Conservation (phyloP, 2,113 vertebrate species). For the Trachemys scripta region DNA sequence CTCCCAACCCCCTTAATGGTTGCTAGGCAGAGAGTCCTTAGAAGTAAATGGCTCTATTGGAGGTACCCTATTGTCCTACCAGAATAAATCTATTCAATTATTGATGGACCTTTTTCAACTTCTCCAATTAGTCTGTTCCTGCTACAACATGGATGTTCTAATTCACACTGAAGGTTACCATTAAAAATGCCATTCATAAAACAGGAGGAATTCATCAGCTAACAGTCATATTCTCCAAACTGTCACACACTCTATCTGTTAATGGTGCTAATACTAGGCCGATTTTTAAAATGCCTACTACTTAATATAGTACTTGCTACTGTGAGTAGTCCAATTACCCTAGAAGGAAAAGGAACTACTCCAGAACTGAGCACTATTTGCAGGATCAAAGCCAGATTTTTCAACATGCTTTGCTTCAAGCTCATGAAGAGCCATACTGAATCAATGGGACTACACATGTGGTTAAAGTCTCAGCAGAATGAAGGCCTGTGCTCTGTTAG, state of each 20-base stretch:
- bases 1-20: not conserved
- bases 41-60: not conserved
- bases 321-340: rapidly evolving
- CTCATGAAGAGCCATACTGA: not conserved
- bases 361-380: not conserved
- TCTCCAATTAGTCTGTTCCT: not conserved
- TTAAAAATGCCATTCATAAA: not conserved
- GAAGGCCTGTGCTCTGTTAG: not conserved
- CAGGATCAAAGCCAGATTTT: not conserved
- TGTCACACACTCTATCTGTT: not conserved
- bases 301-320: not conserved
- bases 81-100: not conserved
- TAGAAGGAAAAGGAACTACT: rapidly evolving
- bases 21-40: not conserved
- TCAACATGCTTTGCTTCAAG: not conserved
- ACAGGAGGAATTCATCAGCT: not conserved
- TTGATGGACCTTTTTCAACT: not conserved
- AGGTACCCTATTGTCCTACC: not conserved
- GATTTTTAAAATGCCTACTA: not conserved
- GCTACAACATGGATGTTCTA: not conserved
- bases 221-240: not conserved
- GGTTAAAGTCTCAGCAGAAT: not conserved
- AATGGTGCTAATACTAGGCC: not conserved
- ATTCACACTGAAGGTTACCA: not conserved
- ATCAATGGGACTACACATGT: not conserved